Evolutionary conservation across 2,888 invertebrate genomes (phyloP), one percentile per base, ranked within the genome.

Genomic region (Lissonota sp.): DNA sequence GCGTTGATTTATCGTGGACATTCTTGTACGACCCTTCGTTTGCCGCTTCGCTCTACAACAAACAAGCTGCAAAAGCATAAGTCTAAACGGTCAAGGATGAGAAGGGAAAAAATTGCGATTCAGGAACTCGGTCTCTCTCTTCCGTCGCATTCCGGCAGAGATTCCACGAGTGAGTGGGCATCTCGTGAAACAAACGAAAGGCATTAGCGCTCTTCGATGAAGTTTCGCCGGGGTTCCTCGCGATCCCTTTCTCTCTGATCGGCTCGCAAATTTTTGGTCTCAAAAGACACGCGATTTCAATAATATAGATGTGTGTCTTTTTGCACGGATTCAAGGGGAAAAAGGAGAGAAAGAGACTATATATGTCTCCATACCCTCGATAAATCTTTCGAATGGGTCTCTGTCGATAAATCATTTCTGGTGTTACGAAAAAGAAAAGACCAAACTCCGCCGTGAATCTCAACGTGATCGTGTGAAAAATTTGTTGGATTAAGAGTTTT

Each of bases 181-280:
- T 80, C 76, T 66, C 64, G 71, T 67, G 73, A 79, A 80, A 83
- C 86, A 87, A 86, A 86, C 84, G 83, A 85, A 86, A 83, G 76
- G 77, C 83, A 85, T 86, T 86, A 83, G 80, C 82, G 81, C 79
- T 64, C 77, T 51, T 66, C 26, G 69, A 26, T 39, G 66, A 60
- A 70, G 66, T 60, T 62, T 75, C 49, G 26, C 75, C 66, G 70
- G 75, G 70, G 71, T 75, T 71, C 71, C 66, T 39, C 67, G 71
- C 44, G 14, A 37, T 40, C 39, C 58, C 16, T 37, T 37, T 42
- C 4, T 49, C 64, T 5, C 14, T 44, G 39, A 51, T 58, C 76
- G 60, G 66, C 60, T 58, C 70, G 67, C 40, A 69, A 49, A 44
- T 63, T 72, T 49, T 60, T 60, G 57, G 71, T 26, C 64, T 82